These are phyloP conservation scores for Myripristis murdjan DNA, from an alignment of 2,797 vertebrate species.

Conservation along the genomic window DNA sequence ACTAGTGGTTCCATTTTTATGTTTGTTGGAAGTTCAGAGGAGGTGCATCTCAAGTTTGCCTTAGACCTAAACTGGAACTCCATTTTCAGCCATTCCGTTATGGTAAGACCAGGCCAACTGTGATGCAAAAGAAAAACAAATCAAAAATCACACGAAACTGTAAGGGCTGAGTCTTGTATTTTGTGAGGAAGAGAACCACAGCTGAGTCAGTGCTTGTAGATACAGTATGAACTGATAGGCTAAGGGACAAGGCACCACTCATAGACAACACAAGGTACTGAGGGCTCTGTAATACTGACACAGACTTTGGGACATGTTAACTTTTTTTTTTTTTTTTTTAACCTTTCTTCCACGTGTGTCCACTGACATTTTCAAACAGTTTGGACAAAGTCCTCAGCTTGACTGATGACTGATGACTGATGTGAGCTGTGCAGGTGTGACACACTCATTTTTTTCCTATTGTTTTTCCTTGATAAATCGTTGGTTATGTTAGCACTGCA, in stretches of 20 bases:
- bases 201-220: slow-evolving; percentile 50
- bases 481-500: slow-evolving; percentile 52
- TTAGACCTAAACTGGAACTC: slow-evolving; percentile 81
- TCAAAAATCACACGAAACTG: slow-evolving; percentile 40
- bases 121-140: too few relatives aligned
- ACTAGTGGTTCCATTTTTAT: slow-evolving; percentile 41
- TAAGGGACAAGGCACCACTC: slow-evolving; percentile 34
- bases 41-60: slow-evolving; percentile 81
- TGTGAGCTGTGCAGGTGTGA: slow-evolving; percentile 10
- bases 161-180: slow-evolving; percentile 41
- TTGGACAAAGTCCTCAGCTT: neutral
- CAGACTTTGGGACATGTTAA: slow-evolving; percentile 45
- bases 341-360: slow-evolving; percentile 47
- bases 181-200: slow-evolving; percentile 49
- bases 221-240: slow-evolving; percentile 49
- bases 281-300: slow-evolving; percentile 46
- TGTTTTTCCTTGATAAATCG: slow-evolving; percentile 16
- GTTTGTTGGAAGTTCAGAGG: slow-evolving; percentile 66
- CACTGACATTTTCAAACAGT: neutral
- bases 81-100: slow-evolving; percentile 64
- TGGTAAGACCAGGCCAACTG: slow-evolving; percentile 52
- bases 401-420: neutral
- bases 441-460: neutral
- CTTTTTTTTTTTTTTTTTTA: slow-evolving; percentile 17
- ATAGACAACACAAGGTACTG: slow-evolving; percentile 57